Evolutionary conservation across 2,113 vertebrate genomes (phyloP), one percentile per base, ranked within the genome.

Genomic region (Heterocephalus glaber): DNA sequence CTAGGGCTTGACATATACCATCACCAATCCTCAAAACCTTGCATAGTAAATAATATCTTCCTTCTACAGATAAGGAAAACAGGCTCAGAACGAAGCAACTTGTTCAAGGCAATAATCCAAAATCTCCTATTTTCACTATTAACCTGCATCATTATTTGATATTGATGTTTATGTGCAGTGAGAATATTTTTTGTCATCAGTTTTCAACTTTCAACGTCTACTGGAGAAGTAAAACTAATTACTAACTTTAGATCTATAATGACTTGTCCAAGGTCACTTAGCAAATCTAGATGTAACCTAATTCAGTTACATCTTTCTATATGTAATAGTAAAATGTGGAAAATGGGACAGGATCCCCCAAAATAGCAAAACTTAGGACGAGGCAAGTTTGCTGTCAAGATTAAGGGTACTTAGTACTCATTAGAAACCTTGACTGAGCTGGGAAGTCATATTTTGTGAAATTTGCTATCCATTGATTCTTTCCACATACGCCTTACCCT

Each of bases 281-380:
- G n/a, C 77, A 95, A 86, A 30, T 91, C 10, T 70, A 97, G 49
- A 86, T 91, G 8, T 63, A 88, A 92, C 44, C 85, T 76, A 74
- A 93, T 85, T 94, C 33, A 68, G 20, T 41, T 65, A 60, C 10
- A 63, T 79, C 20, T n/a, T 89, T 83, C 74, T 79, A 22, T 89
- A 70, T 89, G 89, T 94, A 95, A 79, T n/a, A 90, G 41, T 84
- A 30, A 92, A 95, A 89, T 54, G 19, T 52, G 5, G 41, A n/a
- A 86, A 89, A 90, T 80, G 44, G 41, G 52, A 79, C 77, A n/a
- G 13, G 28, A 60, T 83, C 22, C 5, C 72, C 44, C 35, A 52
- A 86, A 91, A 92, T 66, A 56, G 24, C 66, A 94, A 81, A 56
- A 84, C 74, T 81, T 94, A 33, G 90, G 41, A 68, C 85, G 58